phyloP scores from a whole-genome alignment of 92 coral and sea anemone genomes.

The Porites cylindrica region DNA sequence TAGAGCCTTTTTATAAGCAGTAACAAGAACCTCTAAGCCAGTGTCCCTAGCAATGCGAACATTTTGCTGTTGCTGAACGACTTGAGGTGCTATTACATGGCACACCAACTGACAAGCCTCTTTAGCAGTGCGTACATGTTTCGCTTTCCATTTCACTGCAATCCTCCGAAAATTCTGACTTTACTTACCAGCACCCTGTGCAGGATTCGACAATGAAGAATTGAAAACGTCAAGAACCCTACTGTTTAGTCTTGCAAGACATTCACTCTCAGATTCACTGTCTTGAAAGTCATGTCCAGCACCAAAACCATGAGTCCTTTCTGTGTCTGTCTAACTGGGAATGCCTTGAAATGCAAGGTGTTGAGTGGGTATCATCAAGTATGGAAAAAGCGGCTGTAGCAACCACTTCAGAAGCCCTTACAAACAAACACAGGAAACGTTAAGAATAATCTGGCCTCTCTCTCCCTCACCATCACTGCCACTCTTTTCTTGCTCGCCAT shows the following conservation, averaged over 20 bases:
- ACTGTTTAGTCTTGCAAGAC: not conserved
- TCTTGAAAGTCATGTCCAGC: slow-evolving; percentile 5
- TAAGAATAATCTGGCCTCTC: not conserved
- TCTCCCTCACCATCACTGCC: not conserved
- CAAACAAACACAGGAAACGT: not conserved
- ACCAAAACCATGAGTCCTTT: slow-evolving; percentile 46
- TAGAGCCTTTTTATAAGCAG: slow-evolving; percentile 33
- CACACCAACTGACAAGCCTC: slow-evolving; percentile 63
- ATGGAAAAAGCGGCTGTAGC: not conserved
- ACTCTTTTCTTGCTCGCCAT: not conserved
- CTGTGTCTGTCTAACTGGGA: slow-evolving; percentile 10
- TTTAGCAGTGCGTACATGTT: slow-evolving; percentile 50
- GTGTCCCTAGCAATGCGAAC: slow-evolving; percentile 4
- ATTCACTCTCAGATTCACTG: not conserved
- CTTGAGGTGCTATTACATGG: slow-evolving; percentile 40
- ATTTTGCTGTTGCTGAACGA: slow-evolving; percentile 29
- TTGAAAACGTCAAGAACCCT: not conserved
- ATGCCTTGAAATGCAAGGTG: not conserved
- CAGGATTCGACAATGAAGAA: slow-evolving; percentile 2
- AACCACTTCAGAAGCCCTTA: slow-evolving; percentile 14
- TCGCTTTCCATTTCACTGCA: slow-evolving; percentile 50
- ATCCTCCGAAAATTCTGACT: slow-evolving; percentile 48
- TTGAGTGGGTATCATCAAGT: not conserved
- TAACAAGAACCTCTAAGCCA: slow-evolving; percentile 43
- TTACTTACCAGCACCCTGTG: slow-evolving; percentile 11